Evolutionary conservation across 1,140 invertebrate genomes (phyloP).

Genomic region (Drosophila nikananu): DNA sequence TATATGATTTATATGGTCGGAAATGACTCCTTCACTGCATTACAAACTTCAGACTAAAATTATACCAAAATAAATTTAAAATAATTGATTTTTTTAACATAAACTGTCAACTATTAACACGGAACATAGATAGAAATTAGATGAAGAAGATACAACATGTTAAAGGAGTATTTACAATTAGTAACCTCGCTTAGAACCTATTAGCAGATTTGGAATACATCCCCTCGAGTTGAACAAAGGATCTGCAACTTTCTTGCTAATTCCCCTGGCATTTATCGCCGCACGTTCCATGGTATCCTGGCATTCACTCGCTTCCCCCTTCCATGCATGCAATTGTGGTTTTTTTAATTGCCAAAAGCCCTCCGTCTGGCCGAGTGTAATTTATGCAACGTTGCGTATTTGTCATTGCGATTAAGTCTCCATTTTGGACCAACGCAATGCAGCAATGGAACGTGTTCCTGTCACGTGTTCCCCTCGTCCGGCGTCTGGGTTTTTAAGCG

Average conservation of each 20-base stretch:
- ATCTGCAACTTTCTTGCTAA: conserved; percentile 60
- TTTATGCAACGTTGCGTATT: conserved; percentile 71
- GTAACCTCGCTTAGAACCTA: conserved; percentile 10
- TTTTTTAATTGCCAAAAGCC: conserved; percentile 56
- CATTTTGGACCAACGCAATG: conserved; percentile 41
- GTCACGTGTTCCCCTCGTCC: conserved; percentile 56
- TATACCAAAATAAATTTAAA: too few species aligned
- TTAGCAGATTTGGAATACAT: conserved; percentile 18
- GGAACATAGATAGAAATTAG: too few species aligned
- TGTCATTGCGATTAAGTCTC: conserved; percentile 69
- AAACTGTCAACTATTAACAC: too few species aligned
- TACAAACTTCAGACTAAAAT: too few species aligned
- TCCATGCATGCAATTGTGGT: conserved; percentile 71
- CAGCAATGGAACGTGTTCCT: conserved; percentile 49
- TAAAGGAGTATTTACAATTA: not conserved
- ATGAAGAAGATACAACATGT: too few species aligned
- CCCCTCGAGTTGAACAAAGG: conserved; percentile 16
- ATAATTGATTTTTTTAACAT: too few species aligned
- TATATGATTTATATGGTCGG: too few species aligned
- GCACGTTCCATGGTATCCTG: conserved; percentile 57
- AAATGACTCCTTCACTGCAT: too few species aligned
- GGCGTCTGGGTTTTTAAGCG: conserved; percentile 72
- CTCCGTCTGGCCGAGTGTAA: conserved; percentile 30
- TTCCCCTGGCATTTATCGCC: conserved; percentile 41
- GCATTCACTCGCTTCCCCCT: conserved; percentile 24